These are phyloP conservation scores for Beris morrisii DNA, from an alignment of 2,888 invertebrate species.

Conservation along the genomic window DNA sequence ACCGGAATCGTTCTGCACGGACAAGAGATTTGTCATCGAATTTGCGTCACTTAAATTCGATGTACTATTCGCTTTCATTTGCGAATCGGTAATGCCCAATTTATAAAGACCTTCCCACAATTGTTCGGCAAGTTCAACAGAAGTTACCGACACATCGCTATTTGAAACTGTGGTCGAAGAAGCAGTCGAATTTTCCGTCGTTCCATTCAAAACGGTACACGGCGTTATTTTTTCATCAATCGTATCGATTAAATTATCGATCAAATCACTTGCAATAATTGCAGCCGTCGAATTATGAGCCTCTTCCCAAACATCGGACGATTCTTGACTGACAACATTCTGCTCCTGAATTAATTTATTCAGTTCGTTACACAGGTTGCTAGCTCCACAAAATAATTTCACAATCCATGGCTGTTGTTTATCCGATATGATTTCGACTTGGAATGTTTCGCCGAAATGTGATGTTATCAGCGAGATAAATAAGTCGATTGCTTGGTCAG, in stretches of 20 bases:
- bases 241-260: constrained; percentile 11
- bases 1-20: constrained; percentile 15
- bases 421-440: constrained; percentile 63
- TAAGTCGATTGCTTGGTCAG: constrained; percentile 61
- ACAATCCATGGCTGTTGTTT: constrained; percentile 63
- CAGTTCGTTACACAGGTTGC: constrained; percentile 59
- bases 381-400: constrained; percentile 61
- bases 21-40: constrained; percentile 8
- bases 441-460: constrained; percentile 62
- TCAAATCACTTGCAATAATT: constrained; percentile 8
- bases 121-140: constrained; percentile 7
- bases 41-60: constrained; percentile 25
- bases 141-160: neutral
- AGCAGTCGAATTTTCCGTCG: neutral
- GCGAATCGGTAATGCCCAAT: constrained; percentile 1
- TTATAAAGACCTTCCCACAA: constrained; percentile 18
- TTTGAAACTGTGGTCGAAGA: neutral
- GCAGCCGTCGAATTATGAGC: constrained; percentile 14
- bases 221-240: neutral
- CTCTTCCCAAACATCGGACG: constrained; percentile 25
- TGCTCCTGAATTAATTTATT: constrained; percentile 42
- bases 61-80: constrained; percentile 4
- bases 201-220: too few species aligned
- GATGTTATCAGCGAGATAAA: constrained; percentile 60
- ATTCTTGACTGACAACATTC: neutral